These are phyloP conservation scores for Borostomias antarcticus DNA, from an alignment of 2,797 vertebrate genomes.

Conservation along the genomic window DNA sequence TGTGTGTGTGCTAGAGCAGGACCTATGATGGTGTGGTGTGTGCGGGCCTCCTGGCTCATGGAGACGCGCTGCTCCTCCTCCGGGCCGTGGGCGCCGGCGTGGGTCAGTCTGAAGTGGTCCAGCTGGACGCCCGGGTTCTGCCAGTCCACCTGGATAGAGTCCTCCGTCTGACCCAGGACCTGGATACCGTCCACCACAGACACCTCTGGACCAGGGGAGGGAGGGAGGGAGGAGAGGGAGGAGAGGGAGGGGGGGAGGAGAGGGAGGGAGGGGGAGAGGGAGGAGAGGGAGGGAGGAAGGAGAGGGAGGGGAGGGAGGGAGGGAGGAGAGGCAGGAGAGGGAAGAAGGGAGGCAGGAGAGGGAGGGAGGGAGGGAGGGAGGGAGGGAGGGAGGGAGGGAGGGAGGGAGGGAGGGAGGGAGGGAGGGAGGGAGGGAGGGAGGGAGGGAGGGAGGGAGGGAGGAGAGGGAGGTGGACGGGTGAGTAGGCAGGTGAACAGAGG, in stretches of 20 bases:
- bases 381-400: neutral
- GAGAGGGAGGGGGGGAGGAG: neutral
- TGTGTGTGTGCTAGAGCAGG: too few species aligned
- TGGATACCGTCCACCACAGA: constrained; percentile 72
- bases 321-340: too few species aligned
- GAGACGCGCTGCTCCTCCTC: constrained; percentile 73
- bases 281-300: neutral
- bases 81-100: constrained; percentile 71
- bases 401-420: neutral
- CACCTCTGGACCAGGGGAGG: constrained; percentile 62
- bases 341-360: too few species aligned
- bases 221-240: neutral
- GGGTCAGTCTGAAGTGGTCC: constrained; percentile 85
- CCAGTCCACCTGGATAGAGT: constrained; percentile 88
- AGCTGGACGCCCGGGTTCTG: constrained; percentile 79
- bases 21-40: constrained; percentile 69
- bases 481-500: too few species aligned
- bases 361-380: too few species aligned
- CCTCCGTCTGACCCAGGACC: constrained; percentile 84
- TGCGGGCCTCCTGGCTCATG: constrained; percentile 82
- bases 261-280: neutral
- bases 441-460: neutral
- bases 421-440: neutral
- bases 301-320: too few species aligned
- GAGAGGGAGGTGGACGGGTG: too few species aligned